phyloP scores from a whole-genome alignment of 2,888 invertebrate species.

The Neoscelio sp. region DNA sequence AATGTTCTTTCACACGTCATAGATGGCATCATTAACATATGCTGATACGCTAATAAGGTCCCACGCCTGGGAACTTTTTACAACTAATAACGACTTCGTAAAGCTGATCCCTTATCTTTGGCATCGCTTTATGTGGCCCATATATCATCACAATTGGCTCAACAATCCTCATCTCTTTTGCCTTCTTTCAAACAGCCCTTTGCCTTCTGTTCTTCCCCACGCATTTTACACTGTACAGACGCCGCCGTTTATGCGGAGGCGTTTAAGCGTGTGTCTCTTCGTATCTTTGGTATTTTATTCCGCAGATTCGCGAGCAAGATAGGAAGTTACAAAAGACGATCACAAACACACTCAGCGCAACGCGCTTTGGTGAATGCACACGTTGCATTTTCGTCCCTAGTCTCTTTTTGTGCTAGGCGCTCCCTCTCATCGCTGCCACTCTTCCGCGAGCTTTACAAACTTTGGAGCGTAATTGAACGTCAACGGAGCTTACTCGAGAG shows the following conservation, averaged over 20 bases:
- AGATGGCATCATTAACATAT: too few relatives aligned
- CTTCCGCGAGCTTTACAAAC: conserved; percentile 72
- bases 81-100: too few relatives aligned
- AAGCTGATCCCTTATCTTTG: too few relatives aligned
- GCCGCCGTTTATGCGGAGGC: conserved; percentile 30
- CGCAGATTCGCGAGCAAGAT: conserved; percentile 79
- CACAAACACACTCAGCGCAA: conserved; percentile 58
- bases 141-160: conserved; percentile 28
- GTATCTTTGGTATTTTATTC: conserved; percentile 47
- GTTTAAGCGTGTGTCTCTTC: conserved; percentile 63
- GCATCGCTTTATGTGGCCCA: too few relatives aligned
- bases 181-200: background rate
- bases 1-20: too few relatives aligned
- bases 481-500: conserved; percentile 73
- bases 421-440: conserved; percentile 46
- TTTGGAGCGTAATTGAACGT: conserved; percentile 80
- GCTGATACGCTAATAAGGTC: too few relatives aligned
- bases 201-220: background rate
- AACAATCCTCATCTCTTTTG: background rate
- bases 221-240: background rate
- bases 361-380: conserved; percentile 48
- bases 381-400: conserved; percentile 60
- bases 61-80: too few relatives aligned
- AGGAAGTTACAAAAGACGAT: conserved; percentile 77
- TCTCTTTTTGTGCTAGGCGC: conserved; percentile 39